Evolutionary conservation across 2,888 invertebrate species (phyloP), one percentile per base, ranked within the genome.

Genomic region (Aleiodes testaceus): DNA sequence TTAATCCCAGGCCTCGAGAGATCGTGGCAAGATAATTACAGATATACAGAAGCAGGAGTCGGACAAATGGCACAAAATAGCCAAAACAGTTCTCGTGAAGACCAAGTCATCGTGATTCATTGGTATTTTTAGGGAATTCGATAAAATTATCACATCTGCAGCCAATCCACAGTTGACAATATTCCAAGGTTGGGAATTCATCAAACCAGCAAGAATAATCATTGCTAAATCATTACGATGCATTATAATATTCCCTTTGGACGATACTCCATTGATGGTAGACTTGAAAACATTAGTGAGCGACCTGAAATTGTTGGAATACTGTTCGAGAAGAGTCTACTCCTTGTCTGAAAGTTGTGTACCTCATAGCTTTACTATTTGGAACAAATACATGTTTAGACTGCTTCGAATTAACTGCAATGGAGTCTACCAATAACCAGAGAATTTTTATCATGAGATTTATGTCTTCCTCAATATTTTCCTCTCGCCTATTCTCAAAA

Each of bases 21-120:
- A 55, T 14, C 6, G 6, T 2, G 7, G 6, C 0, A n/a, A 47
- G n/a, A 22, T 18, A 74, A 65, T 80, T 79, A 85, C 85, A 53
- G 69, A 69, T 18, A 80, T 74, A 6, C 77, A 78, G n/a, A 79
- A 72, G 12, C 77, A 74, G 11, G 67, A 71, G 53, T 82, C 74
- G 4, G 78, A 70, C 12, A 84, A 74, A 63, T 80, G 78, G 11
- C 77, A 81, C 1, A 85, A 47, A 64, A 80, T 81, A 9, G 85
- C 65, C 3, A 88, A 72, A 6, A 88, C 65, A 22, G 78, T 81
- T 72, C 85, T 86, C 71, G 84, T 85, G 53, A 88, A 88, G n/a
- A 77, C 70, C 14, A 85, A 74, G 72, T 87, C 84, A 12, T 80
- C 77, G 11, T 77, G 77, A 3, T 70, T 73, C 3, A 30, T 9